phyloP scores from a whole-genome alignment of 2,113 vertebrate species.

The Tautogolabrus adspersus region DNA sequence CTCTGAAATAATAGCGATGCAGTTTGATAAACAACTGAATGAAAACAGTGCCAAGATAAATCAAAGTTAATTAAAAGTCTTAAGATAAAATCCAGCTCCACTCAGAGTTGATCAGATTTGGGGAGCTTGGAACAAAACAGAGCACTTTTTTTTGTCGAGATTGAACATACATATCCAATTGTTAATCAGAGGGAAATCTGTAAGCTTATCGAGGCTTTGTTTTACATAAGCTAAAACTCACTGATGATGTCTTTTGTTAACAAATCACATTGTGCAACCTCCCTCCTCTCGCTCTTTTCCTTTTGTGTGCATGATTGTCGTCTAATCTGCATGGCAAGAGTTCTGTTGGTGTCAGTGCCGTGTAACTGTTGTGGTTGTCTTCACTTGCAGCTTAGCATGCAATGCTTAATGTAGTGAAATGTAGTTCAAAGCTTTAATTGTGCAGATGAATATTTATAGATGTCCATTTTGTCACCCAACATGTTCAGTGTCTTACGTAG shows the following conservation, averaged over 20 bases:
- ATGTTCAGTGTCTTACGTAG: slow-evolving; percentile 63
- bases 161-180: slow-evolving; percentile 52
- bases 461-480: slow-evolving; percentile 56
- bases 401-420: slow-evolving; percentile 54
- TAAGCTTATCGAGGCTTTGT: slow-evolving; percentile 43
- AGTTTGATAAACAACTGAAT: slow-evolving; percentile 48
- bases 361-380: slow-evolving; percentile 43
- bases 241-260: slow-evolving; percentile 37
- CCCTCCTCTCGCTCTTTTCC: slow-evolving; percentile 47
- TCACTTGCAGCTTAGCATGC: slow-evolving; percentile 61
- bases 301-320: slow-evolving; percentile 68
- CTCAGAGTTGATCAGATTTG: slow-evolving; percentile 52
- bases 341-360: slow-evolving; percentile 50
- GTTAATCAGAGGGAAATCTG: slow-evolving; percentile 43
- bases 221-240: slow-evolving; percentile 46
- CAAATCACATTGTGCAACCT: slow-evolving; percentile 47
- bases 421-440: slow-evolving; percentile 52
- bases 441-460: slow-evolving; percentile 44
- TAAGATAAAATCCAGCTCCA: slow-evolving; percentile 52
- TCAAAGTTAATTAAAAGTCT: slow-evolving; percentile 57
- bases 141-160: slow-evolving; percentile 19
- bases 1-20: slow-evolving; percentile 18
- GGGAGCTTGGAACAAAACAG: slow-evolving; percentile 35
- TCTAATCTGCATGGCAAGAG: slow-evolving; percentile 71
- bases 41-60: slow-evolving; percentile 46